These are phyloP conservation scores for Pogonocichla stellata DNA, from an alignment of 2,113 vertebrate genomes.

Conservation along the genomic window DNA sequence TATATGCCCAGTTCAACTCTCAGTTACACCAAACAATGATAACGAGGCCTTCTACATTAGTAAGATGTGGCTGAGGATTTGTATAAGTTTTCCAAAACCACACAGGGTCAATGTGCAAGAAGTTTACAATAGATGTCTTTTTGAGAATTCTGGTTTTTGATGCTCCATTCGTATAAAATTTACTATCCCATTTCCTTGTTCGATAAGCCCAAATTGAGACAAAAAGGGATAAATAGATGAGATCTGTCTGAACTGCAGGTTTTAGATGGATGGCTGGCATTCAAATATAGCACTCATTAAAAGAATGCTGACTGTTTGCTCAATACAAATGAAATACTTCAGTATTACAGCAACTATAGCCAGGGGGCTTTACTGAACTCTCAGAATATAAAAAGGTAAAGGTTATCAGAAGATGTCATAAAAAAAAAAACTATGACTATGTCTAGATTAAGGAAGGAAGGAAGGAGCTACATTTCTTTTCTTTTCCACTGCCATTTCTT, in stretches of 20 bases:
- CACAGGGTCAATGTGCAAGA: neutral
- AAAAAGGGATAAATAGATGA: neutral
- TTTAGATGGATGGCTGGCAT: neutral
- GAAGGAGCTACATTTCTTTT: neutral
- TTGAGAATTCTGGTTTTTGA: neutral
- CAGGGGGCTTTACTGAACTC: neutral
- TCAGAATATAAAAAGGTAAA: slow-evolving; percentile 1
- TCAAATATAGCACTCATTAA: neutral
- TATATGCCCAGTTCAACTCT: neutral
- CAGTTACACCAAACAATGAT: neutral
- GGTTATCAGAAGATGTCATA: slow-evolving; percentile 8
- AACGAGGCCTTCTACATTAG: neutral
- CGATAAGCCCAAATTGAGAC: neutral
- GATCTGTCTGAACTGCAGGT: neutral
- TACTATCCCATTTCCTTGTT: neutral
- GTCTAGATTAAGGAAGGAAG: neutral
- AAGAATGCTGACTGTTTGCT: neutral
- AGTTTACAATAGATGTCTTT: neutral
- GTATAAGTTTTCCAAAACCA: neutral
- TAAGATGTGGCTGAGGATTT: neutral
- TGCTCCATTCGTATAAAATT: neutral
- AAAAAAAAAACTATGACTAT: neutral
- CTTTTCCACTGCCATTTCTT: neutral
- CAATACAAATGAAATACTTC: neutral
- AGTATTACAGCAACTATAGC: slow-evolving; percentile 2